A percentile compares a stretch with the other conserved stretches of the same genome.
Conservation (phyloP, 2,113 vertebrate genomes). For the Pelusios castaneus region DNA sequence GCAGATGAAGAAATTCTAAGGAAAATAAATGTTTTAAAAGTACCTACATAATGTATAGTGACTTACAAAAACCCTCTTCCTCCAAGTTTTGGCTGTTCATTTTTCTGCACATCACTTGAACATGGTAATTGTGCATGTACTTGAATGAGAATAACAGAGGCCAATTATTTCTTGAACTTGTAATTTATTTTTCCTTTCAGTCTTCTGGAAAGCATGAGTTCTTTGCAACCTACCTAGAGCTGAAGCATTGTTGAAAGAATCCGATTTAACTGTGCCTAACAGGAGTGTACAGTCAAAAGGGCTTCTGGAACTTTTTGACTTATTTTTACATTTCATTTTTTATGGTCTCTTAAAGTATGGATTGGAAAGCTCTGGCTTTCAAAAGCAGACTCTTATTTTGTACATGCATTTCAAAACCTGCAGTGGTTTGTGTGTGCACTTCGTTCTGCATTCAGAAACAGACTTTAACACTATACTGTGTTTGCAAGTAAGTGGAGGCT, state of each 20-base stretch:
- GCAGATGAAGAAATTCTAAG: background rate
- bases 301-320: background rate
- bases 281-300: background rate
- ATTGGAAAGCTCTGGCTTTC: slow-evolving; percentile 14
- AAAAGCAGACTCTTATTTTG: slow-evolving; percentile 4
- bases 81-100: background rate
- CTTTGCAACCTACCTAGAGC: background rate
- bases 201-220: background rate
- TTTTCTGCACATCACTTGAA: background rate
- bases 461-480: background rate
- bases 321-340: background rate
- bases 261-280: background rate
- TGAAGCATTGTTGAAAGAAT: slow-evolving; percentile 12
- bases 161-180: background rate
- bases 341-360: background rate
- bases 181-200: background rate
- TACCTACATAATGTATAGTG: background rate
- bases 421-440: slow-evolving; percentile 44
- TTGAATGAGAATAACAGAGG: background rate
- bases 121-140: slow-evolving; percentile 3
- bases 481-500: background rate
- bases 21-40: background rate
- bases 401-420: slow-evolving; percentile 28
- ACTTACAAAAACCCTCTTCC: background rate
- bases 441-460: background rate